Conservation (phyloP, 2,113 vertebrate species). For the Pomatostomus ruficeps region DNA sequence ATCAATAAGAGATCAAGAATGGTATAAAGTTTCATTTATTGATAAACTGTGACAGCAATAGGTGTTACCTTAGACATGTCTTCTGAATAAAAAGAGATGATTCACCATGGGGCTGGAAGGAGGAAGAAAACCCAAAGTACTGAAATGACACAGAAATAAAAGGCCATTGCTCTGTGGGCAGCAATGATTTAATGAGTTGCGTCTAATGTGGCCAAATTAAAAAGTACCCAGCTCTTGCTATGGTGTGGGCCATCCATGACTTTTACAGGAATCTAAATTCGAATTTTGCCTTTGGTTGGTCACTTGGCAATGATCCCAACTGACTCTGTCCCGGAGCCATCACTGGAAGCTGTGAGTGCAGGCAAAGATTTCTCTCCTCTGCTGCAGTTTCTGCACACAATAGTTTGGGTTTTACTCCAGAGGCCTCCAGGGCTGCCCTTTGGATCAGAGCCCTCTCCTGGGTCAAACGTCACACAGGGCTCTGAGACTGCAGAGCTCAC, state of each 20-base stretch:
- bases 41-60: not conserved
- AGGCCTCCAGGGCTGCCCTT: not conserved
- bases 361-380: slow-evolving; percentile 10
- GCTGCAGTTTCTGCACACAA: not conserved
- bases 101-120: slow-evolving; percentile 33
- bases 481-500: not conserved
- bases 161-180: slow-evolving; percentile 41
- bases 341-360: slow-evolving; percentile 35
- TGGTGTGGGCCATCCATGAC: slow-evolving; percentile 65
- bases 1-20: not conserved
- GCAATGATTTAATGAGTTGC: slow-evolving; percentile 77
- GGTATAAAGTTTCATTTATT: not conserved
- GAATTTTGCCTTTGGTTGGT: slow-evolving; percentile 74
- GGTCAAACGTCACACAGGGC: not conserved
- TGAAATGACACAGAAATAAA: slow-evolving; percentile 48
- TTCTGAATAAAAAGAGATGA: slow-evolving; percentile 71
- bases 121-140: not conserved
- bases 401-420: not conserved
- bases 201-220: slow-evolving; percentile 77
- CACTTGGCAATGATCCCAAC: slow-evolving; percentile 63
- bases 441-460: not conserved
- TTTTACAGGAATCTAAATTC: slow-evolving; percentile 77
- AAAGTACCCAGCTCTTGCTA: slow-evolving; percentile 58
- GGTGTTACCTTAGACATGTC: not conserved
- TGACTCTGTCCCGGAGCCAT: slow-evolving; percentile 8